Evolutionary conservation across 23 tunicate genomes (phyloP), one percentile per base, ranked within the genome.

Genomic region (Phallusia fumigata): DNA sequence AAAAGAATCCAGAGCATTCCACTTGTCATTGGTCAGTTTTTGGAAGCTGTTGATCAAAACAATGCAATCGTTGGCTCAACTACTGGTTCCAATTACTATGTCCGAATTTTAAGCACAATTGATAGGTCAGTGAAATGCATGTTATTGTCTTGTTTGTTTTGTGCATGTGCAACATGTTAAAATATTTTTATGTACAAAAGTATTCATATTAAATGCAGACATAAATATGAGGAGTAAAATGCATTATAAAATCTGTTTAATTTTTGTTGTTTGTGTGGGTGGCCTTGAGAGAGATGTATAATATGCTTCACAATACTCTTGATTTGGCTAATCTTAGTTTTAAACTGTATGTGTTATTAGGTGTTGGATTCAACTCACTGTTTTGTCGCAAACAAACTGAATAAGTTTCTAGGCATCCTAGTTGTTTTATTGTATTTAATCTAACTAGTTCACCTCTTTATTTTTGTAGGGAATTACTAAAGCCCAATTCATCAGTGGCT

Each of bases 1-100:
- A 97, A 97, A 82, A 94, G 99, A 18, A 97, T 97, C 44, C 99
- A 97, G 45, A 88, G 95, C 53, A 97, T 97, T 53, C 99, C 99
- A 18, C 95, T 97, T 83, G 99, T 92, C 76, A 92, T 92, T 97
- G 99, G 99, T 73, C 99, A 97, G 64, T 97, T 97, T 82, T 80
- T 97, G 82, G 99, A 97, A 65, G 99, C 99, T 32, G 96, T 97
- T 30, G 99, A 97, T 81, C 97, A 97, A 65, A 96, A 96, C 90
- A 87, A 91, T 75, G 99, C 99, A 22, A 97, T 97, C 79, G 99
- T 97, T 80, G 97, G 96, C 18, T 88, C 95, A 32, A 97, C 99
- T 31, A 97, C 99, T 64, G 99, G 99, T 3, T 88, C 95, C 33
- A 97, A 97, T 76, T 97, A 97, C 73, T 97, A 92, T 74, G 99